phyloP scores from a whole-genome alignment of 1,140 invertebrate species.

The Pseudoatta argentina region DNA sequence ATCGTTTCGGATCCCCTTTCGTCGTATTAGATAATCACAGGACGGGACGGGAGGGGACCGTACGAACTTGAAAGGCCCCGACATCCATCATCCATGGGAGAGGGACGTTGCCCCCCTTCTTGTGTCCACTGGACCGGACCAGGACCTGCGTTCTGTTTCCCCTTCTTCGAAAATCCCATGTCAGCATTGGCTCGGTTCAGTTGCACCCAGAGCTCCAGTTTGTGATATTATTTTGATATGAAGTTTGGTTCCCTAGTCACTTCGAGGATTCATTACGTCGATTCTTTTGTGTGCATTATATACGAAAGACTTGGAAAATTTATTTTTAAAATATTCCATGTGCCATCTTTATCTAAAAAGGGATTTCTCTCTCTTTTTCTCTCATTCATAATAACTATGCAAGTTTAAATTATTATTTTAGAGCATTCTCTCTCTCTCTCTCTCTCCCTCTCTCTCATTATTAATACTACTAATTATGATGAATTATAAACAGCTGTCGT shows the following conservation, averaged over 20 bases:
- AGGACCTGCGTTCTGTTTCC: slow-evolving; percentile 62
- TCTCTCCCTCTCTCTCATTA: no score
- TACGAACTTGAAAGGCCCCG: slow-evolving; percentile 73
- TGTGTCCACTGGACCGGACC: slow-evolving; percentile 42
- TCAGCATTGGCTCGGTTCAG: slow-evolving; percentile 13
- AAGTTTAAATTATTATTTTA: no score
- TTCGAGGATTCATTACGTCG: neutral
- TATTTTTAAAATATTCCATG: neutral
- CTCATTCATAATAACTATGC: no score
- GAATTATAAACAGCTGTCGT: neutral
- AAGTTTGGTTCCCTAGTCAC: neutral
- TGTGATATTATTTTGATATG: neutral
- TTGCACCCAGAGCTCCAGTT: neutral
- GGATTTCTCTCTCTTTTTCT: no score
- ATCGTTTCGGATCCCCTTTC: slow-evolving; percentile 33
- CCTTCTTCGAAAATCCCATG: slow-evolving; percentile 27
- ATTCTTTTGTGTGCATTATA: neutral
- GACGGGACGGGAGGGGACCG: slow-evolving; percentile 46
- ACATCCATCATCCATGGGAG: slow-evolving; percentile 73
- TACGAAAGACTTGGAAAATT: neutral
- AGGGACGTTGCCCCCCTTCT: slow-evolving; percentile 41
- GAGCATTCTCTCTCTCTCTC: no score
- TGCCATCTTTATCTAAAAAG: neutral
- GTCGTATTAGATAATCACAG: slow-evolving; percentile 75
- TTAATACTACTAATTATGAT: slow-evolving; percentile 17